Percentiles rank a stretch among this genome's conserved stretches.
phyloP scores from a whole-genome alignment of 2,113 vertebrate genomes.

The Corythoichthys intestinalis region DNA sequence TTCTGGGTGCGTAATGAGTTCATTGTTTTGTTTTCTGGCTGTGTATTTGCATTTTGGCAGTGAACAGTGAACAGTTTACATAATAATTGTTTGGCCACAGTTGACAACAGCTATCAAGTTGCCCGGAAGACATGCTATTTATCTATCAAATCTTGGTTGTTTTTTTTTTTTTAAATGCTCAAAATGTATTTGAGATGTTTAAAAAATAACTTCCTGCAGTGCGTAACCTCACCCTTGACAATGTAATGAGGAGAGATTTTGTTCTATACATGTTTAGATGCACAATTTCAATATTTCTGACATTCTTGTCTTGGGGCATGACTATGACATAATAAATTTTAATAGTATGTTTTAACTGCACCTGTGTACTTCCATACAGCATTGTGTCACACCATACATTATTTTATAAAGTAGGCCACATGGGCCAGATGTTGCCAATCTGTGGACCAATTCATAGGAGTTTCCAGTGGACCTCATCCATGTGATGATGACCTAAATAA shows the following conservation, averaged over 20 bases:
- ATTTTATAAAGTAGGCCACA: constrained; percentile 22
- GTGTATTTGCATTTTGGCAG: neutral
- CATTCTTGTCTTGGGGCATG: neutral
- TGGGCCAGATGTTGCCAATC: constrained; percentile 6
- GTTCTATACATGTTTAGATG: neutral
- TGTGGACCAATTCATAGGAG: constrained; percentile 26
- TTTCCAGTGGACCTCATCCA: constrained; percentile 14
- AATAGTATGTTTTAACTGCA: neutral
- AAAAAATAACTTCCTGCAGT: too few relatives aligned
- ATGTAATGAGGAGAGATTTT: neutral
- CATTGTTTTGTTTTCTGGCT: neutral
- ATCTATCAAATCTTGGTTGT: neutral
- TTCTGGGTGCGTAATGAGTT: neutral
- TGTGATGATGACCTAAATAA: constrained; percentile 59
- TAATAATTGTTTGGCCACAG: neutral
- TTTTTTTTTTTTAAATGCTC: neutral
- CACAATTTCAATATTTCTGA: neutral
- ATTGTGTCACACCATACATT: neutral
- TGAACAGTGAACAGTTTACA: neutral
- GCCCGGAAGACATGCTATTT: neutral
- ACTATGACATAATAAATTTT: neutral
- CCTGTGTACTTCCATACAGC: neutral
- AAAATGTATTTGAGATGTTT: neutral
- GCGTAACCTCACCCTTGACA: neutral
- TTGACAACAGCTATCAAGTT: neutral